Evolutionary conservation across 2,797 vertebrate species (phyloP).

Genomic region (Cyprinodon diabolis): DNA sequence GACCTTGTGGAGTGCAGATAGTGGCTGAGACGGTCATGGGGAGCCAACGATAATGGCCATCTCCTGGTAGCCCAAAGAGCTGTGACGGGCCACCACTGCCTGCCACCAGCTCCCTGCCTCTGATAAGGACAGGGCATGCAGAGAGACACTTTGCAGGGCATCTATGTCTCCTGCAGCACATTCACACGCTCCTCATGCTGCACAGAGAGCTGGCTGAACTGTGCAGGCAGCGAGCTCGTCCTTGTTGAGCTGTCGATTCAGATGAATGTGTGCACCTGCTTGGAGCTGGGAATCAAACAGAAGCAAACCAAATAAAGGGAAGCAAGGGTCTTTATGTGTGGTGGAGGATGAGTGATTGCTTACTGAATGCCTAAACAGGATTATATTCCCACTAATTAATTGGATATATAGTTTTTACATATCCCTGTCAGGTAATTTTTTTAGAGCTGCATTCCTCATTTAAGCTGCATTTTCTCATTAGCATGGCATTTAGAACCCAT

Average conservation of each 20-base stretch:
- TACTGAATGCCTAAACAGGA: not conserved
- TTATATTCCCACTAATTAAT: not conserved
- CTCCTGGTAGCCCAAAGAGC: constrained; percentile 67
- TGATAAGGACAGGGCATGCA: constrained; percentile 60
- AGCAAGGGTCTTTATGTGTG: not conserved
- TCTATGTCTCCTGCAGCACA: constrained; percentile 46
- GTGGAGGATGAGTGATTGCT: constrained; percentile 15
- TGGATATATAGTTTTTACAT: not conserved
- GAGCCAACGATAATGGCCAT: constrained; percentile 70
- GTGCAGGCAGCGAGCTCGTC: constrained; percentile 15
- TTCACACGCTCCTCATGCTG: constrained; percentile 24
- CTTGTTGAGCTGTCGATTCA: constrained; percentile 19
- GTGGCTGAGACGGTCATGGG: constrained; percentile 59
- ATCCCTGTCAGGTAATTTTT: not conserved
- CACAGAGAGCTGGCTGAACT: constrained; percentile 46
- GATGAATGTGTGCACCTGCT: constrained; percentile 27
- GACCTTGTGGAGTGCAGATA: constrained; percentile 68
- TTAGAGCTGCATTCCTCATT: not conserved
- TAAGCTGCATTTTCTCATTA: not conserved
- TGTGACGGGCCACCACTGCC: constrained; percentile 62
- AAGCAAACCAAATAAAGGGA: constrained; percentile 13
- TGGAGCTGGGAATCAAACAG: constrained; percentile 27
- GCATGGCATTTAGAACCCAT: not conserved
- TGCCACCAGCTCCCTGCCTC: constrained; percentile 46
- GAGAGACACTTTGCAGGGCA: constrained; percentile 30